Conservation (phyloP, 2,888 invertebrate species). For the Embidobia sp. region DNA sequence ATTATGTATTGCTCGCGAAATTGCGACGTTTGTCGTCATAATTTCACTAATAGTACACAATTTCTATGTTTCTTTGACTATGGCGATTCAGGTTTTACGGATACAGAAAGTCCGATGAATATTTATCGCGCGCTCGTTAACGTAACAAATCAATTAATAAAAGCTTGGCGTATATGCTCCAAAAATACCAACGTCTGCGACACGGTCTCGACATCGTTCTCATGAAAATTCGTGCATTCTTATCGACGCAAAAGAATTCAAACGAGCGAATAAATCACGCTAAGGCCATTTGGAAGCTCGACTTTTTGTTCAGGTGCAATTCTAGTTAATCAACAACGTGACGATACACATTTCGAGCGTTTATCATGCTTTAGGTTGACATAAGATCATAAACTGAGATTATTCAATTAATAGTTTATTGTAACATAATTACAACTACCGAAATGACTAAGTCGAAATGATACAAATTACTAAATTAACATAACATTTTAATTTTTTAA, state of each 20-base stretch:
- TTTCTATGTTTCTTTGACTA: no score
- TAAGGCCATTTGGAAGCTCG: slow-evolving; percentile 6
- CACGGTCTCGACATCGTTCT: slow-evolving; percentile 5
- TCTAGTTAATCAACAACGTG: slow-evolving; percentile 19
- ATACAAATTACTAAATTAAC: no score
- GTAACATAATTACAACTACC: slow-evolving; percentile 25
- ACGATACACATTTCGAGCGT: slow-evolving; percentile 35
- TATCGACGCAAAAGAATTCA: background rate
- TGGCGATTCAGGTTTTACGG: no score
- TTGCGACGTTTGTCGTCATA: no score
- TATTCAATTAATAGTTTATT: slow-evolving; percentile 19
- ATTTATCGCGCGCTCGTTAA: no score
- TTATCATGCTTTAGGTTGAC: no score
- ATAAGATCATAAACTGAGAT: slow-evolving; percentile 9
- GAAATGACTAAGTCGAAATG: no score
- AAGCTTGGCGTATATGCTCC: background rate
- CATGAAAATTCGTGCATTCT: slow-evolving; percentile 8
- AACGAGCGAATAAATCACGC: slow-evolving; percentile 9
- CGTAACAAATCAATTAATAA: no score
- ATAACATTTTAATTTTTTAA: no score
- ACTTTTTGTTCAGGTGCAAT: background rate
- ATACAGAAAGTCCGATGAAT: no score
- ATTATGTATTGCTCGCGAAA: no score
- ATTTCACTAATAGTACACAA: no score
- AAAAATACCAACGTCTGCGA: slow-evolving; percentile 5